phyloP scores from a whole-genome alignment of 2,797 vertebrate genomes.

The Sebastes reedi region DNA sequence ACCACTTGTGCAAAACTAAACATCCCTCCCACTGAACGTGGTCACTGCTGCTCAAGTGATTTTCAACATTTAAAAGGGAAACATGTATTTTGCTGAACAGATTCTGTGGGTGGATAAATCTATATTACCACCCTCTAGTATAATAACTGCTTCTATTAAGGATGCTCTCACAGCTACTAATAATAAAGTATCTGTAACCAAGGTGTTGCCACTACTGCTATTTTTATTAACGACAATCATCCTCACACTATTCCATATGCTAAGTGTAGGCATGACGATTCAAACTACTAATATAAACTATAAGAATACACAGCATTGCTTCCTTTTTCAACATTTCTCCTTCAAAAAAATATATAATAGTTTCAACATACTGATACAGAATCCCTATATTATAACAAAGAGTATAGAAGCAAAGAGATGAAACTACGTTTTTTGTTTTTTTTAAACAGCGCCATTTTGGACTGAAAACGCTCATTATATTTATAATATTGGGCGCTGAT shows the following conservation, averaged over 20 bases:
- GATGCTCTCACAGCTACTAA: neutral
- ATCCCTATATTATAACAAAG: no score
- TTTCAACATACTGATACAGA: no score
- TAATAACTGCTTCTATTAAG: neutral
- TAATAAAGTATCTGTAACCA: neutral
- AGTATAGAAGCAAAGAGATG: no score
- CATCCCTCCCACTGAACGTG: conserved; percentile 4
- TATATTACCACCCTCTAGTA: neutral
- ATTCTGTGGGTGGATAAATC: conserved; percentile 1
- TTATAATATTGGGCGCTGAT: no score
- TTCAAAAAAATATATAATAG: no score
- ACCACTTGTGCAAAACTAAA: conserved; percentile 38
- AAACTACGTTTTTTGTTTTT: no score
- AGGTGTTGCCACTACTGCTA: neutral
- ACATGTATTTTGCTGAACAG: neutral
- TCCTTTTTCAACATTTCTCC: no score
- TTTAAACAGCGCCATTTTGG: no score
- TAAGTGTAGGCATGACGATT: neutral
- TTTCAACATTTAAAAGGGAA: neutral
- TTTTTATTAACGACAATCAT: neutral
- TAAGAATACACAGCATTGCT: neutral
- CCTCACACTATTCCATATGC: neutral
- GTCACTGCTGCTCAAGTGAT: neutral
- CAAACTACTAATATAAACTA: neutral
- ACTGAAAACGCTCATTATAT: no score